These are phyloP conservation scores for Adoxophyes honmai DNA, from an alignment of 1,140 invertebrate genomes.

Conservation along the genomic window DNA sequence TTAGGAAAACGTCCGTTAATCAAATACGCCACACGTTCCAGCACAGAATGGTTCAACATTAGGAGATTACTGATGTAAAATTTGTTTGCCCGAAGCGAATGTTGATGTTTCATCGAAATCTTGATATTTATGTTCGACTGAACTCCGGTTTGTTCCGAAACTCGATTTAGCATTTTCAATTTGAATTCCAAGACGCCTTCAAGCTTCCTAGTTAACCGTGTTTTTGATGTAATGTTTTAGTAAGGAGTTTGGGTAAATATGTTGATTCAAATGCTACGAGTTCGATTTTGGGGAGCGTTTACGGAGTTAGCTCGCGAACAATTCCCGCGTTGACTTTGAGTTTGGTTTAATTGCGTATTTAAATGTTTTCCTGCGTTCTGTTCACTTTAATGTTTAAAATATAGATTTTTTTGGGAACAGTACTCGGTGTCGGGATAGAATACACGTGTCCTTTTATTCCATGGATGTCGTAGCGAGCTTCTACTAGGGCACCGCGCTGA, in stretches of 20 bases:
- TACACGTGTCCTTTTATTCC: too few relatives aligned
- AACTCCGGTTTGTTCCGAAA: not conserved
- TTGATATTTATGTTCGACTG: constrained; percentile 9
- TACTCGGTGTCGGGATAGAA: too few relatives aligned
- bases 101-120: constrained; percentile 14
- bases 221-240: constrained; percentile 13
- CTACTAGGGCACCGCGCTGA: too few relatives aligned
- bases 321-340: too few relatives aligned
- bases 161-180: constrained; percentile 13
- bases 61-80: constrained; percentile 8
- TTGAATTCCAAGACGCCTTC: not conserved
- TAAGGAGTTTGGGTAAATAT: constrained; percentile 1
- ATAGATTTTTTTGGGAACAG: too few relatives aligned
- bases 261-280: not conserved
- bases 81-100: constrained; percentile 1
- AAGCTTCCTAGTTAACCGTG: not conserved
- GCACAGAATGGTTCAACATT: too few relatives aligned
- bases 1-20: too few relatives aligned
- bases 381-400: too few relatives aligned
- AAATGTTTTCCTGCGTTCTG: not conserved
- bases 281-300: not conserved
- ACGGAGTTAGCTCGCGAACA: too few relatives aligned
- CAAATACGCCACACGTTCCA: too few relatives aligned
- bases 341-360: too few relatives aligned
- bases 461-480: too few relatives aligned